A percentile compares a stretch with the other conserved stretches of the same genome.
Evolutionary conservation across 2,888 invertebrate species (phyloP).

Genomic region (Cordilura impudica): DNA sequence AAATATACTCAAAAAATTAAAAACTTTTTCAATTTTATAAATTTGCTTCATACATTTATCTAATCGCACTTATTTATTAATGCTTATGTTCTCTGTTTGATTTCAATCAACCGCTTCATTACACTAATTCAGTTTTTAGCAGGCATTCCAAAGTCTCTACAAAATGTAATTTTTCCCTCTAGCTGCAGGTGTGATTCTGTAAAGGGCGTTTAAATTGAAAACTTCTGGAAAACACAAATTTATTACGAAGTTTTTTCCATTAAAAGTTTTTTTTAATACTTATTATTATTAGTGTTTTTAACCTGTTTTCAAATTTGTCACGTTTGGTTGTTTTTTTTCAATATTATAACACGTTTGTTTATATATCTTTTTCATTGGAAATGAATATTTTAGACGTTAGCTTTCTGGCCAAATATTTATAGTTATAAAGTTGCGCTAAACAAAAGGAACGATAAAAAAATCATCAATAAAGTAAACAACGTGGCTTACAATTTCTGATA

Average conservation of each 20-base stretch:
- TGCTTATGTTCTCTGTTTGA: too few relatives aligned
- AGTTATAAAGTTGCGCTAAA: neutral
- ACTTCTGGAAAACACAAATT: neutral
- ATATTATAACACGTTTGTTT: slow-evolving; percentile 4
- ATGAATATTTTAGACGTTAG: neutral
- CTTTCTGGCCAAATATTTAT: neutral
- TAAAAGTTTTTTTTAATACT: neutral
- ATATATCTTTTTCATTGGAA: neutral
- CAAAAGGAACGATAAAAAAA: neutral
- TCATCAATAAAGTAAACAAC: neutral
- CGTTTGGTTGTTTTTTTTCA: neutral
- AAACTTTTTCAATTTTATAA: too few relatives aligned
- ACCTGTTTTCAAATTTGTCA: slow-evolving; percentile 11
- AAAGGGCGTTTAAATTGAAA: too few relatives aligned
- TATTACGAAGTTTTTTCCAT: neutral
- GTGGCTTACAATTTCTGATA: neutral
- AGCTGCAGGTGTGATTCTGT: too few relatives aligned
- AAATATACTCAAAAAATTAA: too few relatives aligned
- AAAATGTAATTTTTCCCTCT: neutral
- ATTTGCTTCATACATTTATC: too few relatives aligned
- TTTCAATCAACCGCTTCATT: neutral
- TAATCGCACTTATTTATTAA: too few relatives aligned
- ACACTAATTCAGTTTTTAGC: neutral
- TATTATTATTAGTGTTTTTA: neutral
- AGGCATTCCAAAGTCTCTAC: neutral